These are phyloP conservation scores for Anthopleura sola DNA, from an alignment of 64 coral and sea anemone genomes.

Conservation along the genomic window DNA sequence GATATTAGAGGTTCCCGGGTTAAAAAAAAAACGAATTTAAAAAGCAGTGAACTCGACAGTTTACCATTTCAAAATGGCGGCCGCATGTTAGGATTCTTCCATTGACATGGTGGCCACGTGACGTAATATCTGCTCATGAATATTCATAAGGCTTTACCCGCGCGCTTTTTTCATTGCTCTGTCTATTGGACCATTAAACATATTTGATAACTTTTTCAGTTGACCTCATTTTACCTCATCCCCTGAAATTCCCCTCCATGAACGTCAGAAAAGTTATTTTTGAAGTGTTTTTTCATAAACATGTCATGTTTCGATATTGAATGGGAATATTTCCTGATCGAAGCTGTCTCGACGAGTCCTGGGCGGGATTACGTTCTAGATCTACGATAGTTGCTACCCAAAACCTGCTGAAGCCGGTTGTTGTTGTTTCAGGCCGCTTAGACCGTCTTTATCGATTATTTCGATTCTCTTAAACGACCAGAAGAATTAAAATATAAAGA, in stretches of 20 bases:
- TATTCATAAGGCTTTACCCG: constrained; percentile 7
- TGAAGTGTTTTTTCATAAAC: background rate
- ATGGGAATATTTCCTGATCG: background rate
- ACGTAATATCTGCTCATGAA: constrained; percentile 25
- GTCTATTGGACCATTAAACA: background rate
- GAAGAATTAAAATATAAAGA: background rate
- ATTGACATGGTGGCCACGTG: constrained; percentile 27
- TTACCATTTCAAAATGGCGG: constrained; percentile 29
- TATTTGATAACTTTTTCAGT: background rate
- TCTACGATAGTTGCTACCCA: background rate
- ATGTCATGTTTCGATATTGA: background rate
- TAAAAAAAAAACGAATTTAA: constrained; percentile 4
- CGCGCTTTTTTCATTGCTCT: constrained; percentile 9
- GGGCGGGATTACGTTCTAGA: background rate
- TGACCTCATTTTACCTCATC: background rate
- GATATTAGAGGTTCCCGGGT: background rate
- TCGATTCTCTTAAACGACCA: constrained; percentile 2
- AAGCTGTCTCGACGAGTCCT: background rate
- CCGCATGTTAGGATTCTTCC: constrained; percentile 18
- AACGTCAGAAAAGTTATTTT: background rate
- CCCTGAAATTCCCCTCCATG: background rate
- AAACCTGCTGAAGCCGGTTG: background rate
- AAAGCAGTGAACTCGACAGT: background rate
- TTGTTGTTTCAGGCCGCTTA: constrained; percentile 8
- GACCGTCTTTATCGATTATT: background rate